A percentile compares a stretch with the other conserved stretches of the same genome.
Evolutionary conservation across 2,888 invertebrate genomes (phyloP).

Genomic region (Papilio protenor): DNA sequence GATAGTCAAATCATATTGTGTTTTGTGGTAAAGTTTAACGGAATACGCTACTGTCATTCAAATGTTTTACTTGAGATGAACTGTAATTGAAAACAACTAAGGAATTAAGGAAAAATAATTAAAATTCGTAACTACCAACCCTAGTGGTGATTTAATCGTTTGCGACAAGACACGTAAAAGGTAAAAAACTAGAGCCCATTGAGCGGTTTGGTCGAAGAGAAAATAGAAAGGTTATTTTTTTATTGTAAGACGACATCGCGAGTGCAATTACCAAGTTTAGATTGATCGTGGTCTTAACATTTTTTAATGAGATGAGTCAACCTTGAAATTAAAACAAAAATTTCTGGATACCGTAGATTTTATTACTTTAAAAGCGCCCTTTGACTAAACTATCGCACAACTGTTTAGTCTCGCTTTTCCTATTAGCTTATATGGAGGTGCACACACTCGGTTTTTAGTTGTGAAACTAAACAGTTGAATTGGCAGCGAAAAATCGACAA

Average conservation of each 20-base stretch:
- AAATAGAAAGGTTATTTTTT: conserved; percentile 47
- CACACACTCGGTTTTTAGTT: too few relatives aligned
- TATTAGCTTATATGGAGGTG: too few relatives aligned
- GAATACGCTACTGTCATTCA: too few relatives aligned
- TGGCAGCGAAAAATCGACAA: too few relatives aligned
- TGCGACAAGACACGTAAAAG: conserved; percentile 46
- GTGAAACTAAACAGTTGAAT: too few relatives aligned
- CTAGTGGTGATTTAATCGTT: conserved; percentile 45
- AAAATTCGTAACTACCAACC: not conserved
- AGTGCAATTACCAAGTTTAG: conserved; percentile 4
- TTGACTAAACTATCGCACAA: too few relatives aligned
- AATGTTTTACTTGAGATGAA: too few relatives aligned
- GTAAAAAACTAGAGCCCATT: conserved; percentile 45
- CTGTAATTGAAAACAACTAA: too few relatives aligned
- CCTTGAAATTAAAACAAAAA: conserved; percentile 26
- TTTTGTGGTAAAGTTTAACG: not conserved
- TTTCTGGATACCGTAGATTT: too few relatives aligned
- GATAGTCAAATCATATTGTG: too few relatives aligned
- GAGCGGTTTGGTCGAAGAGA: conserved; percentile 45
- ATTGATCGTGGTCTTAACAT: conserved; percentile 17
- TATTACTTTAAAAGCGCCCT: too few relatives aligned
- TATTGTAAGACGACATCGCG: conserved; percentile 13
- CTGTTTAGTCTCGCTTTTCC: too few relatives aligned
- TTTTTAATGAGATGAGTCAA: conserved; percentile 4
- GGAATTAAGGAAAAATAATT: not conserved